phyloP scores from a whole-genome alignment of 2,797 vertebrate species.

The Paratrypauchen microcephalus region DNA sequence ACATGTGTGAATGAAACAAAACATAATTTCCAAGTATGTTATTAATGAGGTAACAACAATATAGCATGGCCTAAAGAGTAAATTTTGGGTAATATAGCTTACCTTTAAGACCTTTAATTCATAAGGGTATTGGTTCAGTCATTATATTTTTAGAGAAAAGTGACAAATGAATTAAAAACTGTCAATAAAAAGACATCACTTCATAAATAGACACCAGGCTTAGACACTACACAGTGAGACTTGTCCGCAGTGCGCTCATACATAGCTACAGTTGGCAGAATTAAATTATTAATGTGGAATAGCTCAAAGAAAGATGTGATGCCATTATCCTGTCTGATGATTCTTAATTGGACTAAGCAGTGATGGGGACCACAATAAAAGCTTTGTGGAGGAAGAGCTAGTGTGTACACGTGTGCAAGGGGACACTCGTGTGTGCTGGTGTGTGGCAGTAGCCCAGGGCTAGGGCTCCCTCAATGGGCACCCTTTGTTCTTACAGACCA shows the following conservation, averaged over 20 bases:
- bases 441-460: slow-evolving; percentile 56
- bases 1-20: too few species aligned
- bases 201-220: too few species aligned
- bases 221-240: slow-evolving; percentile 39
- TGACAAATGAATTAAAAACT: neutral
- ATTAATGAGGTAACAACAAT: too few species aligned
- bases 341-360: slow-evolving; percentile 66
- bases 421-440: slow-evolving; percentile 39
- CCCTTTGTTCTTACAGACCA: slow-evolving; percentile 58
- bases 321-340: slow-evolving; percentile 61
- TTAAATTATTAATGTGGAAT: slow-evolving; percentile 65
- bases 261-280: slow-evolving; percentile 44
- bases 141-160: neutral
- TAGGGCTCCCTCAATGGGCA: slow-evolving; percentile 45
- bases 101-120: neutral
- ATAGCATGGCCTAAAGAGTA: too few species aligned
- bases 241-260: slow-evolving; percentile 34
- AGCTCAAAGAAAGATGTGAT: slow-evolving; percentile 57
- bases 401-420: slow-evolving; percentile 53
- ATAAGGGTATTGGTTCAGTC: neutral
- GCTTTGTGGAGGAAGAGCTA: slow-evolving; percentile 67
- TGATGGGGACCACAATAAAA: slow-evolving; percentile 61
- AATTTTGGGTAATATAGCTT: too few species aligned
- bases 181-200: neutral
- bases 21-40: too few species aligned